Conservation (phyloP, 2,113 vertebrate species). For the Microtus oregoni region DNA sequence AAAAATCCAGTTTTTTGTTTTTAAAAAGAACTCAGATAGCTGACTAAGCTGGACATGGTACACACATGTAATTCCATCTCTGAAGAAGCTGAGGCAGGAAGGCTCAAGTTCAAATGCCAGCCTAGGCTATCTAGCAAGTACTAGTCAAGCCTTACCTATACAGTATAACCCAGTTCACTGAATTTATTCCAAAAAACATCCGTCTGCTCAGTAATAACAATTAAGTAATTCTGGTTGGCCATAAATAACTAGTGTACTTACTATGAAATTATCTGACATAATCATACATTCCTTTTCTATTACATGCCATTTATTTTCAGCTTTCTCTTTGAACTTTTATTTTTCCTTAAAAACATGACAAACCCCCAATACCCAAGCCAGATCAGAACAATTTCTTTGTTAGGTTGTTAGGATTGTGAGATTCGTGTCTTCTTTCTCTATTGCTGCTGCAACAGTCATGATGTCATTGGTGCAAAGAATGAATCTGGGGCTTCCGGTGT, state of each 20-base stretch:
- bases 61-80: not conserved
- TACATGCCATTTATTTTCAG: not conserved
- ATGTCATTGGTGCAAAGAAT: not conserved
- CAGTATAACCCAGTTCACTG: not conserved
- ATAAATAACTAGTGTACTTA: slow-evolving; percentile 9
- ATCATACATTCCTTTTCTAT: not conserved
- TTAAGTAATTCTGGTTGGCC: slow-evolving; percentile 8
- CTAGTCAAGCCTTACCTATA: not conserved
- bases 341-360: not conserved
- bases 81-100: not conserved
- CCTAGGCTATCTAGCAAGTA: not conserved
- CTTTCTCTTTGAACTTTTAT: not conserved
- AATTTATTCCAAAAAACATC: slow-evolving; percentile 38
- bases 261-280: not conserved
- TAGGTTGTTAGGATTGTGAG: not conserved
- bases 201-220: not conserved
- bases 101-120: not conserved
- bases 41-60: not conserved
- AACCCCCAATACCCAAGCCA: not conserved
- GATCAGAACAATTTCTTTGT: not conserved
- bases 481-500: not conserved
- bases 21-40: not conserved
- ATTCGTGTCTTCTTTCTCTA: not conserved
- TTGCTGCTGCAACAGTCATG: not conserved
- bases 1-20: not conserved